These are phyloP conservation scores for Tretioscincus oriximinensis DNA, from an alignment of 2,113 vertebrate genomes.

Conservation along the genomic window DNA sequence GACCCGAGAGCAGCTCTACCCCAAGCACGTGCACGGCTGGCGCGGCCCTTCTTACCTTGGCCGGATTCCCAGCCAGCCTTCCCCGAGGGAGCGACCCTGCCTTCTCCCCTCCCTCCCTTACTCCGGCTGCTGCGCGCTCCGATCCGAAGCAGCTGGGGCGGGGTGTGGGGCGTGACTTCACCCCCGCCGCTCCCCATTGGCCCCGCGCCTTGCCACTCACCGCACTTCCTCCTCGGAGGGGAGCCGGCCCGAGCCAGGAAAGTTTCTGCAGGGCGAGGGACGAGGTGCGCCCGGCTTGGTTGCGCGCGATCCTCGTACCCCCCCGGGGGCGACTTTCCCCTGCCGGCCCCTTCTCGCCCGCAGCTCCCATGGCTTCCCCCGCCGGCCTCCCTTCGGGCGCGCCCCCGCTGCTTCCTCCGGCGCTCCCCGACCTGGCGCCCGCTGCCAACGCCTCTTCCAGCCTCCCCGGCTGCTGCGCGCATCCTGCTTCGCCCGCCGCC, in stretches of 20 bases:
- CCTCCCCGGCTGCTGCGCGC: constrained; percentile 54
- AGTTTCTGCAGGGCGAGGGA: neutral
- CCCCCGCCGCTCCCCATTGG: constrained; percentile 47
- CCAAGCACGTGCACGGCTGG: neutral
- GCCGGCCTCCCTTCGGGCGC: constrained; percentile 34
- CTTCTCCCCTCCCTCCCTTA: neutral
- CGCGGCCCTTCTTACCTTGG: neutral
- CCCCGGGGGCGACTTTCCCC: neutral
- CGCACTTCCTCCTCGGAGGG: constrained; percentile 61
- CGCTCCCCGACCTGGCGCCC: neutral
- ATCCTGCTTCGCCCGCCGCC: constrained; percentile 35
- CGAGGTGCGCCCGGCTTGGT: too few relatives aligned
- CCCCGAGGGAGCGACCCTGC: neutral
- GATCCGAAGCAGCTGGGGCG: constrained; percentile 7
- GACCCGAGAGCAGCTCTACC: neutral
- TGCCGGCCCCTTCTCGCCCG: neutral
- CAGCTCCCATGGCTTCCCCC: constrained; percentile 12
- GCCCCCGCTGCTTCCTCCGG: constrained; percentile 32
- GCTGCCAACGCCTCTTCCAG: constrained; percentile 32
- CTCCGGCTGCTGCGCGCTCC: neutral
- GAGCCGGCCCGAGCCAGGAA: neutral
- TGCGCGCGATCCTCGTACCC: neutral
- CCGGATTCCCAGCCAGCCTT: neutral
- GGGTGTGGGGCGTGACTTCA: constrained; percentile 33
- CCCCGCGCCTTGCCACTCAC: constrained; percentile 29